Evolutionary conservation across 2,797 vertebrate species (phyloP).

Genomic region (Pachyuromys duprasi): DNA sequence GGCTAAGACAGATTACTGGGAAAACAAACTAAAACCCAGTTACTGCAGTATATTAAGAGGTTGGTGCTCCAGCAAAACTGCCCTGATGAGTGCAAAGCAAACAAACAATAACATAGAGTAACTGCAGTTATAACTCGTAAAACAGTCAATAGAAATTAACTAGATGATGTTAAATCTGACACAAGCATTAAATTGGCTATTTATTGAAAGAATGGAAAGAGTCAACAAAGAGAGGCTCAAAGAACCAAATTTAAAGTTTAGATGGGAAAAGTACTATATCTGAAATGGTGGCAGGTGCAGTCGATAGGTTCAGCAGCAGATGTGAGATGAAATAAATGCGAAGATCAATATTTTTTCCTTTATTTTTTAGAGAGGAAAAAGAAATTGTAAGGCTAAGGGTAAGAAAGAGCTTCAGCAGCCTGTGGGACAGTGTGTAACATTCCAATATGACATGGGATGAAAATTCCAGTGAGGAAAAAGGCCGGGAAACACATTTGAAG

Average conservation of each 20-base stretch:
- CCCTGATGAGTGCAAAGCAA: not conserved
- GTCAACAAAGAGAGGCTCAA: constrained; percentile 41
- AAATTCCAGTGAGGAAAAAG: not conserved
- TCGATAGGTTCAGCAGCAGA: not conserved
- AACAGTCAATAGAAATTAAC: not conserved
- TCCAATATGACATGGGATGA: not conserved
- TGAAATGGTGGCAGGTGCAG: constrained; percentile 7
- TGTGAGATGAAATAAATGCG: not conserved
- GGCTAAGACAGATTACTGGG: constrained; percentile 26
- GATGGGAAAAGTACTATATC: constrained; percentile 31
- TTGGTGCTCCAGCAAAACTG: not conserved
- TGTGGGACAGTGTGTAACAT: not conserved
- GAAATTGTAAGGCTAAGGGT: not conserved
- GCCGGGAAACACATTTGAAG: not conserved
- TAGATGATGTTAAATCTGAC: not conserved
- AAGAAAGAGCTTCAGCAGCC: not conserved
- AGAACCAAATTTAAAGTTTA: constrained; percentile 40
- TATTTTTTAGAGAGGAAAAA: not conserved
- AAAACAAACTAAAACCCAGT: not conserved
- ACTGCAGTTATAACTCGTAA: not conserved
- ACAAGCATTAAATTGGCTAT: not conserved
- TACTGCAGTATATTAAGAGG: not conserved
- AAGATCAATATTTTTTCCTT: not conserved
- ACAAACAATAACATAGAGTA: not conserved
- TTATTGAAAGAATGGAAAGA: constrained; percentile 35